Evolutionary conservation across 2,797 vertebrate species (phyloP), one percentile per base, ranked within the genome.

Genomic region (Tadarida brasiliensis): DNA sequence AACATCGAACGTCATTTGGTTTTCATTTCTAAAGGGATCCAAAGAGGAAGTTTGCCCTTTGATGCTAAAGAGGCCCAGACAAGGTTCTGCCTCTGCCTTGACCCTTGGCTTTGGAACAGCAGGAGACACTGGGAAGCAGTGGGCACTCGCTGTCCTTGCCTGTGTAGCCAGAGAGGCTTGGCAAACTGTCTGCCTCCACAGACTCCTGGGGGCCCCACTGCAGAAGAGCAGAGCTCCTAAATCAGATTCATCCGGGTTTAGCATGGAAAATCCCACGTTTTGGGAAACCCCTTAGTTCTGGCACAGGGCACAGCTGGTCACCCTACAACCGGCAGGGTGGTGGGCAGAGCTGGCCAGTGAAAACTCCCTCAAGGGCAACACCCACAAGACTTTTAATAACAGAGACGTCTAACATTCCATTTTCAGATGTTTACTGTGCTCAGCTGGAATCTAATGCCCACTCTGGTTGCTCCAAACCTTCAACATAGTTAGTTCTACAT

Each of bases 21-120:
- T 90, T 83, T 78, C 35, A 33, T 67, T 86, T 95, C 54, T 85
- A 78, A 96, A 86, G 63, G 39, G 19, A 78, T 70, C 73, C 51
- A 56, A 54, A 92, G 59, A 56, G 89, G 67, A 90, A 65, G 14
- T 7, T 77, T 70, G 73, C 22, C 30, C 68, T 92, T 92, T 10
- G 26, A 80, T 87, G 47, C 65, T 65, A 11, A 85, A 81, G 71
- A 77, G 44, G 63, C 35, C 15, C 65, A 39, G 91, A 12, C 56
- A 78, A 57, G 33, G 39, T 78, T 80, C 65, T 65, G 33, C 26
- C 63, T 88, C 28, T 8, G 56, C 63, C 76, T 88, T 85, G 67
- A 35, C 22, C 22, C 57, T 39, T 73, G 78, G 63, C 47, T 94
- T 67, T 63, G 65, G 33, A 67, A 33, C n/a, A 16, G 39, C 87